A percentile compares a stretch with the other conserved stretches of the same genome.
phyloP scores from a whole-genome alignment of 1,140 invertebrate species.

The Dolichoris vasculosae region DNA sequence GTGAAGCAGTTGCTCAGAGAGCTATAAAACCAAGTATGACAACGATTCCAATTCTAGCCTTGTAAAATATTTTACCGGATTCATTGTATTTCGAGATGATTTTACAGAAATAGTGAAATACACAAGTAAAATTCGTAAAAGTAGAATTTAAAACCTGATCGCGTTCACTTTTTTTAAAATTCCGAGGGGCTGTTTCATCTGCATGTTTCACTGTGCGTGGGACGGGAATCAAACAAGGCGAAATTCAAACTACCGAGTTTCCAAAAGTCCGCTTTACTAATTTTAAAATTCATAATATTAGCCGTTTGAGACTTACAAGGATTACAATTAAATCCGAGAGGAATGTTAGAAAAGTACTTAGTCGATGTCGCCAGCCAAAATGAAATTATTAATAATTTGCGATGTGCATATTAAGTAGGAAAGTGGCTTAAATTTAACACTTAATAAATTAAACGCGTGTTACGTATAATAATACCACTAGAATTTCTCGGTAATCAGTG shows the following conservation, averaged over 20 bases:
- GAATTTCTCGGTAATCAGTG: not conserved
- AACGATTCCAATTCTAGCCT: not conserved
- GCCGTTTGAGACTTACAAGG: not conserved
- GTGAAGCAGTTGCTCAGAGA: not conserved
- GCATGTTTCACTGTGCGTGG: not conserved
- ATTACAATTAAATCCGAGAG: not conserved
- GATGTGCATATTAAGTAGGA: not conserved
- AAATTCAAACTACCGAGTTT: not conserved
- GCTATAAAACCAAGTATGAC: not conserved
- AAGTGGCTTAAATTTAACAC: not conserved
- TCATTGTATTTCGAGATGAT: not conserved
- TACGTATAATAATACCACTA: not conserved
- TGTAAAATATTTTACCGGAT: not conserved
- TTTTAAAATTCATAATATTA: not conserved
- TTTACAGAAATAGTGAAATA: not conserved
- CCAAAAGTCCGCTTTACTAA: not conserved
- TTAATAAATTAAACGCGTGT: not conserved
- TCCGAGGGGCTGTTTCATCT: not conserved
- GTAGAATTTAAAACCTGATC: not conserved
- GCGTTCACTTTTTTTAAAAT: not conserved
- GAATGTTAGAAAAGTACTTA: not conserved
- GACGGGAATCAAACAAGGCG: not conserved
- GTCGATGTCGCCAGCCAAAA: not conserved
- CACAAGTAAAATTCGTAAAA: not conserved
- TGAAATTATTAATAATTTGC: not conserved